Percentiles rank a stretch among this genome's conserved stretches.
These are phyloP conservation scores for Dicrostonyx torquatus DNA, from an alignment of 2,797 vertebrate genomes.

Conservation along the genomic window DNA sequence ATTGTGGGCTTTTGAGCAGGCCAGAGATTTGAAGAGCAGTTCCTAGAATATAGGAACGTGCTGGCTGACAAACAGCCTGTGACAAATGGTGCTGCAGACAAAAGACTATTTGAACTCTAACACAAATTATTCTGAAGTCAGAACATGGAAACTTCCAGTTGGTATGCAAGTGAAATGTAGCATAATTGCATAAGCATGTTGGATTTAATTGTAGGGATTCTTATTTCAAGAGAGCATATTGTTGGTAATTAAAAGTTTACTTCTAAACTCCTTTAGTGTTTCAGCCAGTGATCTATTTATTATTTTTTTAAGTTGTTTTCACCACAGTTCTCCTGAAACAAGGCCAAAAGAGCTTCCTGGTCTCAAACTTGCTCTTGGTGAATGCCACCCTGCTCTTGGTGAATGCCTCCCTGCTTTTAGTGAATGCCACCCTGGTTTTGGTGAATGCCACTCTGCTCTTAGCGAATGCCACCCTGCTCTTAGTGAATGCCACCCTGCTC, in stretches of 20 bases:
- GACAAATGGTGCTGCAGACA: background rate
- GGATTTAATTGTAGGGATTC: conserved; percentile 50
- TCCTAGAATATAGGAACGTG: background rate
- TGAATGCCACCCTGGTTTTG: background rate
- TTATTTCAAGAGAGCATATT: background rate
- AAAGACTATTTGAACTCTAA: background rate
- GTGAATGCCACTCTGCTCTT: too few species aligned
- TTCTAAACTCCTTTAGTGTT: conserved; percentile 36
- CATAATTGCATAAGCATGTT: background rate
- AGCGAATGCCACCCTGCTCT: too few species aligned
- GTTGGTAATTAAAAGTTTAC: conserved; percentile 45
- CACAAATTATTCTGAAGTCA: conserved; percentile 1
- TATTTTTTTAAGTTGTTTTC: conserved; percentile 47
- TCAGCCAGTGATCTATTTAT: background rate
- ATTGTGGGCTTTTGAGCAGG: background rate
- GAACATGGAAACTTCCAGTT: conserved; percentile 10
- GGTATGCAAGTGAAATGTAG: background rate
- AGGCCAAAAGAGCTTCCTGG: background rate
- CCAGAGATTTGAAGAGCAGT: background rate
- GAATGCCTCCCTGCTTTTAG: background rate
- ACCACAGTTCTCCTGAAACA: background rate
- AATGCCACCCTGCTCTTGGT: background rate
- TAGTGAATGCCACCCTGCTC: fast-evolving
- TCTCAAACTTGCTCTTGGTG: background rate
- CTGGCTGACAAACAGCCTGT: background rate